Conservation (phyloP, 2,113 vertebrate species). For the Rhea americana region DNA sequence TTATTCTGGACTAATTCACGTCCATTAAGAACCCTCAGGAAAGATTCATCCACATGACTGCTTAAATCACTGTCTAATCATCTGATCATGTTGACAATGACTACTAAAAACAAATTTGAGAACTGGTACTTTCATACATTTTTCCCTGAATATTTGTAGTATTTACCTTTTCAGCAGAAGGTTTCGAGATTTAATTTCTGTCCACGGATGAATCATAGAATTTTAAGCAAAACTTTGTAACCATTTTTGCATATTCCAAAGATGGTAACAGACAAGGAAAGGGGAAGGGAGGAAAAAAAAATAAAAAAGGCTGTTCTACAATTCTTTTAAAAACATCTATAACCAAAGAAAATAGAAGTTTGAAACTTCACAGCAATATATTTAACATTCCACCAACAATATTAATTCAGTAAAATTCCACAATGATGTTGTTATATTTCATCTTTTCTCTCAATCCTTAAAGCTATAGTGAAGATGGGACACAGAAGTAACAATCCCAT, state of each 20-base stretch:
- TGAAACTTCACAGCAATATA: neutral
- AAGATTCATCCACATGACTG: neutral
- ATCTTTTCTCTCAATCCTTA: neutral
- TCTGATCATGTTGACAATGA: neutral
- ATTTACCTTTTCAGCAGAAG: neutral
- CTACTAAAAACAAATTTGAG: neutral
- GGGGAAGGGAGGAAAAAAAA: no score
- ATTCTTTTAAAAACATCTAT: neutral
- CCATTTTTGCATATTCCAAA: neutral
- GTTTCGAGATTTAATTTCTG: constrained; percentile 7
- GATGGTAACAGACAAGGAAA: neutral
- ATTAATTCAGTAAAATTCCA: neutral
- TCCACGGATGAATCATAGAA: constrained; percentile 49
- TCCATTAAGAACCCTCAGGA: neutral
- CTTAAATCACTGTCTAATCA: neutral
- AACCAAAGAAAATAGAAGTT: neutral
- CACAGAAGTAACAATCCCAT: neutral
- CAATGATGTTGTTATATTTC: neutral
- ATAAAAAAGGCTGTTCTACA: neutral
- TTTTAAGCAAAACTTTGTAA: constrained; percentile 37
- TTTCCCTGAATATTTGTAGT: neutral
- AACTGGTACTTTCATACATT: neutral
- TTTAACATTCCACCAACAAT: neutral
- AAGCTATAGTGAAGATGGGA: neutral
- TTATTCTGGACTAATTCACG: neutral